phyloP scores from a whole-genome alignment of 1,140 invertebrate genomes.

The Drosophila hydei region DNA sequence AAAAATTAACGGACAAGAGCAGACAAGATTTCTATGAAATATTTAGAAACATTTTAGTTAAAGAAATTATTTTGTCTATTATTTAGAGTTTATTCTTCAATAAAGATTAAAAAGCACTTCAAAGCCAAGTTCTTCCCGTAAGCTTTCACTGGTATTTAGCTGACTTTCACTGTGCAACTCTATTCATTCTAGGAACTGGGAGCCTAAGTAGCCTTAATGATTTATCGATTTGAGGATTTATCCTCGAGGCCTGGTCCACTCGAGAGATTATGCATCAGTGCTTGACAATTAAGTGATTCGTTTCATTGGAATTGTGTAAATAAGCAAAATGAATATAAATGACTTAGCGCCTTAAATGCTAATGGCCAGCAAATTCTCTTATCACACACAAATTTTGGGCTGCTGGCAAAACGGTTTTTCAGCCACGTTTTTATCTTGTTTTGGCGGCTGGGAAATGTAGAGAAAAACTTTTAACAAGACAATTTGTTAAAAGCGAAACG shows the following conservation, averaged over 20 bases:
- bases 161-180: too few relatives aligned
- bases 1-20: too few relatives aligned
- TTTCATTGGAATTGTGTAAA: conserved; percentile 13
- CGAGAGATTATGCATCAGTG: conserved; percentile 54
- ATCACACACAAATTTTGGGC: conserved; percentile 38
- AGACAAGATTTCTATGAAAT: too few relatives aligned
- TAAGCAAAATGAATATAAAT: conserved; percentile 76
- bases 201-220: conserved; percentile 9
- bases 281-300: conserved; percentile 41
- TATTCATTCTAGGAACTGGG: too few relatives aligned
- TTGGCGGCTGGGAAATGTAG: conserved; percentile 23
- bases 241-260: too few relatives aligned
- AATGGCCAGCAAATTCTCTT: conserved; percentile 82
- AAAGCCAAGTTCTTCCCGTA: too few relatives aligned
- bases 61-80: too few relatives aligned
- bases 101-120: too few relatives aligned
- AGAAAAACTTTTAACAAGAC: conserved; percentile 74
- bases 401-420: conserved; percentile 52
- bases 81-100: too few relatives aligned
- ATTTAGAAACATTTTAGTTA: too few relatives aligned
- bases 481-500: conserved; percentile 66
- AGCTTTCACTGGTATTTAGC: too few relatives aligned
- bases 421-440: conserved; percentile 69
- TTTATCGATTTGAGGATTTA: conserved; percentile 45
- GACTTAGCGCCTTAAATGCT: conserved; percentile 81